Evolutionary conservation across 2,888 invertebrate genomes (phyloP), one percentile per base, ranked within the genome.

Genomic region (Polylopha cassiicola): DNA sequence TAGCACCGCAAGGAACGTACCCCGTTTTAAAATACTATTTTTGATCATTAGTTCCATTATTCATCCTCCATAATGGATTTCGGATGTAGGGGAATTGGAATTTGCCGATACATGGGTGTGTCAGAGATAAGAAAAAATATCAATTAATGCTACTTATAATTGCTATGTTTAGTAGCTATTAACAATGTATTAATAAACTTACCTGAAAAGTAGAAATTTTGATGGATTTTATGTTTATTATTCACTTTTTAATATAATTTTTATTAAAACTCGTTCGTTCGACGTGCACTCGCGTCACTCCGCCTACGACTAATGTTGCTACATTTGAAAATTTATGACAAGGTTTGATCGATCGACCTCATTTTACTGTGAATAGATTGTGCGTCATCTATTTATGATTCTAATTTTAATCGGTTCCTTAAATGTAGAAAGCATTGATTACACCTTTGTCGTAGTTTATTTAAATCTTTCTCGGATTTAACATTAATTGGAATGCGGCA

Each of bases 31-130:
- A 13, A 49, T 27, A 44, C 28, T 31, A 32, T 15, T 15, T 15
- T 32, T 8, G 22, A 13, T 24, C 26, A 20, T 41, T 23, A 8
- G 15, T 16, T 24, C 10, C 14, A 5, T 9, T 13, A 21, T 27
- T 39, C 16, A 21, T 9, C 34, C 34, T 30, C 41, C 34, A 36
- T 41, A 46, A 52, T 53, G 53, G 37, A 29, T 44, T 54, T 46
- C 39, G 33, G 48, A 55, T 56, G 59, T 54, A 49, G 46, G 44
- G 46, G 47, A 44, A 45, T 43, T 48, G 56, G 58, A 67, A 70
- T 68, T 64, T 54, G 55, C 58, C 59, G 67, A 73, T 71, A 67
- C 57, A 70, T 76, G 80, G 81, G 81, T 76, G 81, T 81, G 81
- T 80, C 81, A 71, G 52, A 53, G 63, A 70, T 69, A 65, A 61